Base-by-base conservation (phyloP, 2,113 vertebrate species). In the Sinocyclocheilus anshuiensis region DNA sequence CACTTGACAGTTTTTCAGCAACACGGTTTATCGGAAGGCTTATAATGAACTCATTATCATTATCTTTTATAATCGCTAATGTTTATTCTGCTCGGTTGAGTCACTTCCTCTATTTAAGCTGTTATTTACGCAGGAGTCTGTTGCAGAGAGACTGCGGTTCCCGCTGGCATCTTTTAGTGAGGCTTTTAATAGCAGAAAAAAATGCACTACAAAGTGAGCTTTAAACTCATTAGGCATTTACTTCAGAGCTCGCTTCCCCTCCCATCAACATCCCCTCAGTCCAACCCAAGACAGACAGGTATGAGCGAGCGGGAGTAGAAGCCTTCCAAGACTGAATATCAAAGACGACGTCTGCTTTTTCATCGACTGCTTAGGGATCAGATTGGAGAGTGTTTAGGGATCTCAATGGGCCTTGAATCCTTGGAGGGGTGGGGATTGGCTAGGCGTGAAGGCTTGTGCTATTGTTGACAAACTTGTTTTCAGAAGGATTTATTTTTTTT, bases 171-270 rank as follows among this genome's bases (percentile, higher is more conserved):
- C 29, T 57, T 50, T 29, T 50, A 71, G 67, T 1, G 33, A 59
- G 18, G 45, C 33, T 57, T 72, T 59, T 83, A 74, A 55, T 71
- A 22, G 63, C 16, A 22, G 9, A 29, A 69, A 45, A 77, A 76
- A 72, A 84, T 10, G 36, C 36, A 77, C 39, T 61, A 84, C 84
- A 88, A 82, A 86, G 83, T 55, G 42, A 89, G 69, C 69, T 77
- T 84, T 86, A 75, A 84, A 87, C 72, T 91, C 89, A 86, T 91
- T 90, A 90, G 86, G 81, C 75, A 82, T 83, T 85, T 61, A 57
- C 67, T 86, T 84, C 81, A 84, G 75, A 89, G 76, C 81, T 81
- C 36, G 48, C 33, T 39, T 86, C 79, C 42, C 72, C 36, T 16
- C 55, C 29, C 48, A 50, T 77, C 48, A 6, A 20, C 75, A 61